These are phyloP conservation scores for Chunga burmeisteri DNA, from an alignment of 2,113 vertebrate species.

Conservation along the genomic window DNA sequence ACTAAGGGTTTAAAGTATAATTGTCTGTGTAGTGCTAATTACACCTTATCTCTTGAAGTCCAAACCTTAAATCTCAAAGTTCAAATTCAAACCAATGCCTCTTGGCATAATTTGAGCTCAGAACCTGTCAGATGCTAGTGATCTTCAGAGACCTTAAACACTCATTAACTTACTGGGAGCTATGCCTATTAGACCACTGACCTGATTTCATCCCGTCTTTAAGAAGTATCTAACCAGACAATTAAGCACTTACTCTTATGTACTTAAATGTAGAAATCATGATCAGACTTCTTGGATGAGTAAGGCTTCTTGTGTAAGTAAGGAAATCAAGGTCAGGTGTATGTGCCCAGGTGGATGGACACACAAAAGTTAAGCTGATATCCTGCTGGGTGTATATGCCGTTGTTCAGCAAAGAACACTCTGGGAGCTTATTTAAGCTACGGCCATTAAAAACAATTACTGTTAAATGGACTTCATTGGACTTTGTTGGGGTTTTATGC, in stretches of 20 bases:
- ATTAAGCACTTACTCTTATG: neutral
- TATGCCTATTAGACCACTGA: neutral
- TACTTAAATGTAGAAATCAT: neutral
- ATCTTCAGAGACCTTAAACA: neutral
- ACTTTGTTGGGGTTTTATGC: neutral
- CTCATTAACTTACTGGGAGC: neutral
- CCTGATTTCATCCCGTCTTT: neutral
- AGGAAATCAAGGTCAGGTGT: neutral
- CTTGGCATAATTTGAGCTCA: neutral
- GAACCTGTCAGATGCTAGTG: neutral
- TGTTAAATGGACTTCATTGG: neutral
- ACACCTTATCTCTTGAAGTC: neutral
- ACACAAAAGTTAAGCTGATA: neutral
- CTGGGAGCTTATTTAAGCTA: neutral
- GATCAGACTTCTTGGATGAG: neutral
- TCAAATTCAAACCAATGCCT: neutral
- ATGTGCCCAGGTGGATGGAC: neutral
- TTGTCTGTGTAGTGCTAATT: neutral
- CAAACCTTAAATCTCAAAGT: neutral
- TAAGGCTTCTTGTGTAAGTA: neutral
- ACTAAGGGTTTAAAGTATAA: neutral
- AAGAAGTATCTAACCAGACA: neutral
- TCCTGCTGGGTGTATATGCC: neutral
- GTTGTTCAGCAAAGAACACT: neutral
- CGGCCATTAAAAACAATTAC: neutral